These are phyloP conservation scores for Glyptemys insculpta DNA, from an alignment of 2,797 vertebrate genomes.

Conservation along the genomic window DNA sequence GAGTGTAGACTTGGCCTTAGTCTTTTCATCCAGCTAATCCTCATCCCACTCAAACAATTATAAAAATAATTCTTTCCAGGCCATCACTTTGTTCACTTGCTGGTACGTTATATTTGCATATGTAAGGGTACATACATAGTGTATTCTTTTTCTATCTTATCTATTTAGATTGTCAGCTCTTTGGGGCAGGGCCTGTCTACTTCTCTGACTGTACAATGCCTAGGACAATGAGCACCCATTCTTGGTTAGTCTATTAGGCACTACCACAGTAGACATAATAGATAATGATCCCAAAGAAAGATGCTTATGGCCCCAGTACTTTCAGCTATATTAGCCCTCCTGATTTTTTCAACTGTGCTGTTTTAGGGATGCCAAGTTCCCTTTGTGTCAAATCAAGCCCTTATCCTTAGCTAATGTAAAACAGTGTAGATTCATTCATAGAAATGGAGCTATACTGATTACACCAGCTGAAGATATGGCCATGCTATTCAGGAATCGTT, in stretches of 20 bases:
- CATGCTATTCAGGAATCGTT: fast-evolving
- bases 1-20: background rate
- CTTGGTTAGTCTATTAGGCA: background rate
- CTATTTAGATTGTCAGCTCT: background rate
- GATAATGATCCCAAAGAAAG: background rate
- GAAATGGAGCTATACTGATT: background rate
- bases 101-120: background rate
- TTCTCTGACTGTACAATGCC: background rate
- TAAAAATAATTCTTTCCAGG: background rate
- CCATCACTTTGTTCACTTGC: background rate
- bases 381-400: background rate
- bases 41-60: background rate
- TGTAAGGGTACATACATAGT: background rate
- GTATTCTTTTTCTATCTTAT: background rate
- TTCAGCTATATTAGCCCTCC: background rate
- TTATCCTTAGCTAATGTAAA: background rate
- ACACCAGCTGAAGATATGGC: background rate
- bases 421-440: background rate
- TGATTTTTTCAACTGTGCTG: background rate
- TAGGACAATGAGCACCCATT: background rate
- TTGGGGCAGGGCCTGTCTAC: fast-evolving
- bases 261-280: background rate
- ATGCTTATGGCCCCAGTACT: background rate
- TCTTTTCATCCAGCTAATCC: background rate
- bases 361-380: background rate